These are phyloP conservation scores for Diorhabda elongata DNA, from an alignment of 1,140 invertebrate genomes.

Conservation along the genomic window DNA sequence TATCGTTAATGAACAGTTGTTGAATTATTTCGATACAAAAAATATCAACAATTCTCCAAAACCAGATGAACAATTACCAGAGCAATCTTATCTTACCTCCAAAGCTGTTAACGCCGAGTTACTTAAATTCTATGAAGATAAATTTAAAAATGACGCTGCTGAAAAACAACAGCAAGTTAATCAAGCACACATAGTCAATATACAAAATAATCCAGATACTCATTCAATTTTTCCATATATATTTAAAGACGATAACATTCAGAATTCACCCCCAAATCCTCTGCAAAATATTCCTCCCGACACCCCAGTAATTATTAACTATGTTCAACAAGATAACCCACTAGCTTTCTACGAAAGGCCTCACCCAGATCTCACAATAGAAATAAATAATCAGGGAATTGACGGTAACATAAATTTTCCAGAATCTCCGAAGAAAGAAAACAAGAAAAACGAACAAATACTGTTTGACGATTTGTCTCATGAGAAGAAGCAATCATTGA, in stretches of 20 bases:
- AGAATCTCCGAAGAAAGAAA: conserved; percentile 1
- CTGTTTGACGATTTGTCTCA: too few species aligned
- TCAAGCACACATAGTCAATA: background rate
- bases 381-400: background rate
- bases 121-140: conserved; percentile 12
- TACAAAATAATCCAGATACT: background rate
- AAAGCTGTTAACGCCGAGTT: conserved; percentile 14
- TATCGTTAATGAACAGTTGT: background rate
- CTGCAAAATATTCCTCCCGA: background rate
- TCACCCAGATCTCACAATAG: background rate
- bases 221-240: background rate
- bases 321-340: background rate
- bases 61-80: background rate
- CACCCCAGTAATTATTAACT: background rate
- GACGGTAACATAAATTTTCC: background rate
- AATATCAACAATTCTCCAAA: background rate
- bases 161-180: background rate
- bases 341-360: background rate
- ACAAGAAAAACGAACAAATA: background rate
- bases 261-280: background rate
- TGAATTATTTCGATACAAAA: background rate
- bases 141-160: conserved; percentile 11
- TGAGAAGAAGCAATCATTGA: background rate
- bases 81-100: conserved; percentile 11
- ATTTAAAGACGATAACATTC: background rate